A percentile compares a stretch with the other conserved stretches of the same genome.
Conservation (phyloP, 2,797 vertebrate species). For the Enteromius trimaculatus region DNA sequence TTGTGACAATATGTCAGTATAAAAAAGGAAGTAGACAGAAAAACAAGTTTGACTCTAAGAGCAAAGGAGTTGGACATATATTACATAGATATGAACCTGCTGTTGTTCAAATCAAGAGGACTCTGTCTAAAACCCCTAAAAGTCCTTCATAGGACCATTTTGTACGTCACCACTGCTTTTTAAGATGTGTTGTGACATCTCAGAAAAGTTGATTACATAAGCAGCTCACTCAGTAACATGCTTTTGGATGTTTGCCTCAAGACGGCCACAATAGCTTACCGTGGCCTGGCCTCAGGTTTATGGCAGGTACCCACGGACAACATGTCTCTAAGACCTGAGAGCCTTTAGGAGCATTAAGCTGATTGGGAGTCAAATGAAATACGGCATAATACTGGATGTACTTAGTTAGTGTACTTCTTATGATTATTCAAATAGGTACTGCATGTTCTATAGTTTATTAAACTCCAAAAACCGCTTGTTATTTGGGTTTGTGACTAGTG, state of each 20-base stretch:
- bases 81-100: not conserved
- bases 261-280: slow-evolving; percentile 43
- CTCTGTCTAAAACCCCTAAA: slow-evolving; percentile 50
- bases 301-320: slow-evolving; percentile 38
- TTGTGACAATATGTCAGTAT: slow-evolving; percentile 58
- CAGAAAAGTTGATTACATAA: slow-evolving; percentile 71
- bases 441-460: not conserved
- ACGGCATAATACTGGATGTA: slow-evolving; percentile 7
- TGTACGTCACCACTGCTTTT: slow-evolving; percentile 14
- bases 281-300: slow-evolving; percentile 40
- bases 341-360: slow-evolving; percentile 47
- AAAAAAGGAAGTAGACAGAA: slow-evolving; percentile 41
- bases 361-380: slow-evolving; percentile 38
- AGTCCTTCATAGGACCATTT: slow-evolving; percentile 52
- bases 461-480: not conserved
- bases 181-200: slow-evolving; percentile 21
- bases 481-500: not conserved
- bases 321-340: slow-evolving; percentile 43
- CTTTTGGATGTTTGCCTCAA: slow-evolving; percentile 63
- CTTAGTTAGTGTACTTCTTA: not conserved
- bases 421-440: not conserved
- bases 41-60: slow-evolving; percentile 15
- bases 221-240: slow-evolving; percentile 70
- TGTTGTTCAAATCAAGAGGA: slow-evolving; percentile 34
- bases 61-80: not conserved